Base-by-base conservation (phyloP, 2,888 invertebrate species). In the Andrena bicolor region DNA sequence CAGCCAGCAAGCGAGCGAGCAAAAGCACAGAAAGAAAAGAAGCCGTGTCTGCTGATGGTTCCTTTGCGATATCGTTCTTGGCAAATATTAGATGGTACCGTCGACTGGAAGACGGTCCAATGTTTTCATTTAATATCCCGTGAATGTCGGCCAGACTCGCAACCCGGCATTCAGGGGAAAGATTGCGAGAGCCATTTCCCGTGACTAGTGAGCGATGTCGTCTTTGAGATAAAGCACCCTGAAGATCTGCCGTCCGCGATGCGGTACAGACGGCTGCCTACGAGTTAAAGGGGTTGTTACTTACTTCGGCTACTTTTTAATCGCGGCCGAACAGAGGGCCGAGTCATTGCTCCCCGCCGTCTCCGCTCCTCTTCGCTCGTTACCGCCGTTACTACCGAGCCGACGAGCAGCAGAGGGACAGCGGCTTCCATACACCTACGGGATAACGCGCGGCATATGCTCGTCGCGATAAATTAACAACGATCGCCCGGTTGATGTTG, bases 101-200 rank as follows among this genome's bases (percentile, higher is more conserved):
- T 73, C 66, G 75, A 83, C 86, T 72, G 76, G 71, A 78, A 82
- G 79, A 80, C 90, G 82, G 82, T 82, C 84, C 92, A 91, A 93
- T 93, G 93, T 93, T 93, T 92, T 93, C 93, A 93, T 92, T 93
- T 93, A 92, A 93, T 93, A 93, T 92, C 91, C 81, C 83, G 78
- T 92, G 92, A 92, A 92, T 92, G 90, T 78, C 73, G 83, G 61
- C 83, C 80, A 73, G 85, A 88, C 90, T 89, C 80, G 82, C 86
- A 90, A 90, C 88, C 88, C 89, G 87, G 87, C 87, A 90, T 92
- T 90, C 91, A 90, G 60, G 89, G 87, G 87, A 90, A 92, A 92
- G 92, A 93, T 92, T 93, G 92, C 92, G 92, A 91, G 91, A 92
- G 93, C 91, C 93, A 93, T 92, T 93, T 93, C 88, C 92, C 90